A percentile compares a stretch with the other conserved stretches of the same genome.
Conservation (phyloP, 2,113 vertebrate species). For the Cervus canadensis region DNA sequence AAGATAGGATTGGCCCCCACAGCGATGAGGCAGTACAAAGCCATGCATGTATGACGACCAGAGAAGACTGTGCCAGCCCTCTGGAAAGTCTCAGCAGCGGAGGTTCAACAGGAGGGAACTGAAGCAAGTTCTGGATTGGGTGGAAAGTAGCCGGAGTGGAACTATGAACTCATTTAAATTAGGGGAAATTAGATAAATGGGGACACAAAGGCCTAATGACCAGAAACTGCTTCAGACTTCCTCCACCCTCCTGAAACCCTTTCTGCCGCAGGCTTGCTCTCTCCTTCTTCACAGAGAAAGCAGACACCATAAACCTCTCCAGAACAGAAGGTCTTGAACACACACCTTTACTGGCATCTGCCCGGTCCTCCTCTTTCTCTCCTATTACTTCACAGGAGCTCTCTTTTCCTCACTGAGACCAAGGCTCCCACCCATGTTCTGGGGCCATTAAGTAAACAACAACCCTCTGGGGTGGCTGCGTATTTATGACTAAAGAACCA, state of each 20-base stretch:
- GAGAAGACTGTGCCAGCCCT: neutral
- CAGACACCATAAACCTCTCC: neutral
- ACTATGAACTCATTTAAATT: neutral
- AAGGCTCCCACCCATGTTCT: neutral
- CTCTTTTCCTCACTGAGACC: neutral
- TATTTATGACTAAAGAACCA: neutral
- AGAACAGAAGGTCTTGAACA: neutral
- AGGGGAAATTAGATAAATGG: neutral
- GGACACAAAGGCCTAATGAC: neutral
- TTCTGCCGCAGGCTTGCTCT: neutral
- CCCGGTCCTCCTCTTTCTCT: neutral
- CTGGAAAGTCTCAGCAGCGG: neutral
- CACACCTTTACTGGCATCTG: neutral
- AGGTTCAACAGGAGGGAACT: neutral
- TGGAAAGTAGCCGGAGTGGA: neutral
- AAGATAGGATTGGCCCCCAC: neutral
- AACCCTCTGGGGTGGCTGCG: neutral
- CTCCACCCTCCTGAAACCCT: neutral
- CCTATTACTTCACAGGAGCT: neutral
- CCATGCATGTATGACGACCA: accelerated
- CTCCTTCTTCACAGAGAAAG: neutral
- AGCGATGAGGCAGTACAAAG: neutral
- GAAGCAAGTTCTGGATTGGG: neutral
- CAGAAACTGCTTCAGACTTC: neutral
- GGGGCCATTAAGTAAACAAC: neutral